Percentiles rank a stretch among this genome's conserved stretches.
Evolutionary conservation across 2,888 invertebrate genomes (phyloP).

Genomic region (Drosophila stalkeri): DNA sequence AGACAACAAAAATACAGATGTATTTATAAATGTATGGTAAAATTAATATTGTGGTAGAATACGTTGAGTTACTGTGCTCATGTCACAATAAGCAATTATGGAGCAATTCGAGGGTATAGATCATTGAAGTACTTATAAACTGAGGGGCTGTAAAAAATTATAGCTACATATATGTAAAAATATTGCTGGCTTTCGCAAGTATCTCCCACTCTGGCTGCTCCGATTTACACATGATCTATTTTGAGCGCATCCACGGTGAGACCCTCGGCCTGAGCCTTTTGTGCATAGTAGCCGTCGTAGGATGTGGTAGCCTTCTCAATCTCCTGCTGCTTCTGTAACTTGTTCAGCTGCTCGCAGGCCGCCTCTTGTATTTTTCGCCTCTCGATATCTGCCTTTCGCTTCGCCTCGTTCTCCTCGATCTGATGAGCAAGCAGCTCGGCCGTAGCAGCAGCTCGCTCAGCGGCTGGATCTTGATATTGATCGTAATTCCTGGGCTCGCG

Average conservation of each 20-base stretch:
- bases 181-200: conserved; percentile 51
- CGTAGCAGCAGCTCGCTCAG: conserved; percentile 75
- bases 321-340: conserved; percentile 73
- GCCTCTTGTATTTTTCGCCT: conserved; percentile 80
- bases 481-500: conserved; percentile 70
- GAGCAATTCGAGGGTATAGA: conserved; percentile 58
- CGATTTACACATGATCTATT: conserved; percentile 68
- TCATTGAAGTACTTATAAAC: conserved; percentile 49
- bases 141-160: conserved; percentile 53
- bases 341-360: conserved; percentile 76
- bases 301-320: conserved; percentile 74
- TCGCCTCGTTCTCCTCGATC: conserved; percentile 78
- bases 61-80: conserved; percentile 39
- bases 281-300: conserved; percentile 73
- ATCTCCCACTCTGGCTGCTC: conserved; percentile 12
- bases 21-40: conserved; percentile 45
- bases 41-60: conserved; percentile 59
- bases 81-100: conserved; percentile 34
- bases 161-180: conserved; percentile 51
- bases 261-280: conserved; percentile 74
- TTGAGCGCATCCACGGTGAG: conserved; percentile 68
- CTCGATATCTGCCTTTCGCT: conserved; percentile 78
- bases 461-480: conserved; percentile 76
- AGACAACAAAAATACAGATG: conserved; percentile 61
- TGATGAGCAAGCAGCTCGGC: conserved; percentile 82